These are phyloP conservation scores for Corvus moneduloides DNA, from an alignment of 2,113 vertebrate genomes.

Conservation along the genomic window DNA sequence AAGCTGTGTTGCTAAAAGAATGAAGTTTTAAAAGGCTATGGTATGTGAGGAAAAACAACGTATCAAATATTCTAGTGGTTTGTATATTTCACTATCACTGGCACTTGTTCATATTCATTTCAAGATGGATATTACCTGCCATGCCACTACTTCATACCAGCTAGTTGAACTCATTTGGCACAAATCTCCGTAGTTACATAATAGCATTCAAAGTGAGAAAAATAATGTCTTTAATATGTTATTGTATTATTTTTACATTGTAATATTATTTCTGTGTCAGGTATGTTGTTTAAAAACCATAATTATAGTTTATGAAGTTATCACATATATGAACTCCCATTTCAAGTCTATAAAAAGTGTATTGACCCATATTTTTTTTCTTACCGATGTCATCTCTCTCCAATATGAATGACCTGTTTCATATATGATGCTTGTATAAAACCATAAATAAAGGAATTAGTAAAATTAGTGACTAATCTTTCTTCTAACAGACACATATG, in stretches of 20 bases:
- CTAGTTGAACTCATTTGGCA: background rate
- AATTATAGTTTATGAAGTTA: background rate
- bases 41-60: background rate
- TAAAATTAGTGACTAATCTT: background rate
- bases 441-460: background rate
- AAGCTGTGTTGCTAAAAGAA: background rate
- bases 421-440: background rate
- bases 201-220: background rate
- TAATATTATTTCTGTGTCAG: background rate
- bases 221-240: background rate
- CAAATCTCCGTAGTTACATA: background rate
- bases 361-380: background rate
- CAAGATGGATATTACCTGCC: background rate
- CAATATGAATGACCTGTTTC: background rate
- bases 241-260: background rate
- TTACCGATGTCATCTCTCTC: background rate
- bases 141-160: background rate
- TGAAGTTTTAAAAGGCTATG: background rate
- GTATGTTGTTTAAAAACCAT: background rate
- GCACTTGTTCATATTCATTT: background rate
- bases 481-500: background rate
- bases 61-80: background rate
- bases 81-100: background rate
- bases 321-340: background rate
- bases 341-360: background rate